Conservation (phyloP, 53 echinoderm and acorn worm species). For the Patiria pectinifera region DNA sequence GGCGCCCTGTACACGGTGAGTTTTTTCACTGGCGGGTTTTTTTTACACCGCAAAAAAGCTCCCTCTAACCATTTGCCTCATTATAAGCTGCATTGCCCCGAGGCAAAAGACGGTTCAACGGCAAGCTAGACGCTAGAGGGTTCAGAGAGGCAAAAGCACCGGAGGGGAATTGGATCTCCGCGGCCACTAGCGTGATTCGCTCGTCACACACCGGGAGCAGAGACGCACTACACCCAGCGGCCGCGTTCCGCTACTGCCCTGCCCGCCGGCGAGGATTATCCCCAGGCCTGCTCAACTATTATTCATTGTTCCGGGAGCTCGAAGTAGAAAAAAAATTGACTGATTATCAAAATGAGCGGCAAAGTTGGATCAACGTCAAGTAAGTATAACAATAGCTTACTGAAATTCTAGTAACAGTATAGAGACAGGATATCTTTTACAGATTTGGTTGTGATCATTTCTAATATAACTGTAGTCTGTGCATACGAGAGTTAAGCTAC, state of each 20-base stretch:
- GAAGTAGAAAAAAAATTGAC: not conserved
- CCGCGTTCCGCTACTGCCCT: slow-evolving; percentile 49
- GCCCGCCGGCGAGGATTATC: slow-evolving; percentile 56
- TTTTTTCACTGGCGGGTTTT: not conserved
- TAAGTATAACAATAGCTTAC: slow-evolving; percentile 32
- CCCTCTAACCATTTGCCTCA: slow-evolving; percentile 22
- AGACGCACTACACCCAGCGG: slow-evolving; percentile 17
- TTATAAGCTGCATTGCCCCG: slow-evolving; percentile 33
- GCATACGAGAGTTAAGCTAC: too few species aligned
- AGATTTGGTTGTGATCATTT: not conserved
- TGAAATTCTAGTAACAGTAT: not conserved
- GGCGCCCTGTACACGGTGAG: slow-evolving; percentile 33
- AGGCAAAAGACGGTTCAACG: slow-evolving; percentile 15
- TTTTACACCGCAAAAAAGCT: slow-evolving; percentile 13
- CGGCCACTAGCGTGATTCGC: slow-evolving; percentile 8
- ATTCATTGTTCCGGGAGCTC: slow-evolving; percentile 22
- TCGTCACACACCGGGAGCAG: slow-evolving; percentile 11
- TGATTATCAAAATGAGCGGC: slow-evolving; percentile 25
- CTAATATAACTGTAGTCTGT: not conserved
- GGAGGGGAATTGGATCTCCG: not conserved
- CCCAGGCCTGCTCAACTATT: not conserved
- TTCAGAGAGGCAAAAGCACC: not conserved
- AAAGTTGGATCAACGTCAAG: slow-evolving; percentile 57
- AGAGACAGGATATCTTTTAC: slow-evolving; percentile 16
- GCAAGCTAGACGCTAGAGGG: not conserved